These are phyloP conservation scores for Bos indicus DNA, from an alignment of 2,113 vertebrate species.

Conservation along the genomic window DNA sequence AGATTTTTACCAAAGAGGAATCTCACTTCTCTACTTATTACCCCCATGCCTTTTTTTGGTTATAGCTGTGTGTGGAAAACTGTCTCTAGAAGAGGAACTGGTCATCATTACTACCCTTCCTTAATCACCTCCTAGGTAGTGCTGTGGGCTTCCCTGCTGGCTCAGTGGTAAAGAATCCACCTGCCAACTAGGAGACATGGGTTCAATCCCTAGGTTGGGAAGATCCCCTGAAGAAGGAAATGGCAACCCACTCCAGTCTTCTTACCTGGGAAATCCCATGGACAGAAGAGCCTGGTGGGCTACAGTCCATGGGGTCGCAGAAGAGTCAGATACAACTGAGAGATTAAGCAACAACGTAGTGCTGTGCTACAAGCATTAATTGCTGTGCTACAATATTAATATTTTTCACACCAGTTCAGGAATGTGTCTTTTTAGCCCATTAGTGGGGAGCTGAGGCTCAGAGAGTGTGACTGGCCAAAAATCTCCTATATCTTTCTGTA, in stretches of 20 bases:
- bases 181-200: not conserved
- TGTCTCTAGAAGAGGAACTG: not conserved
- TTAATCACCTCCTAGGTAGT: not conserved
- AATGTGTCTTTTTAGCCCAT: not conserved
- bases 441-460: not conserved
- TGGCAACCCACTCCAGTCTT: not conserved
- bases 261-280: not conserved
- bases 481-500: not conserved
- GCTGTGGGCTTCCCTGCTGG: not conserved
- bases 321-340: not conserved
- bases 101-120: not conserved
- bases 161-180: not conserved
- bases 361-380: too few species aligned
- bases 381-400: not conserved
- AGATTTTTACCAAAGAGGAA: not conserved
- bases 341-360: not conserved
- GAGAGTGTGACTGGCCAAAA: not conserved
- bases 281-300: not conserved
- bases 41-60: not conserved
- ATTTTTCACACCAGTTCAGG: not conserved
- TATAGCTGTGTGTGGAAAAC: not conserved
- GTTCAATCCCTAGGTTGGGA: not conserved
- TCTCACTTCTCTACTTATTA: not conserved
- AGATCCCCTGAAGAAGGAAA: not conserved
- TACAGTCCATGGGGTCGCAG: rapidly evolving